Base-by-base conservation (phyloP, 2,113 vertebrate genomes). In the Chunga burmeisteri region DNA sequence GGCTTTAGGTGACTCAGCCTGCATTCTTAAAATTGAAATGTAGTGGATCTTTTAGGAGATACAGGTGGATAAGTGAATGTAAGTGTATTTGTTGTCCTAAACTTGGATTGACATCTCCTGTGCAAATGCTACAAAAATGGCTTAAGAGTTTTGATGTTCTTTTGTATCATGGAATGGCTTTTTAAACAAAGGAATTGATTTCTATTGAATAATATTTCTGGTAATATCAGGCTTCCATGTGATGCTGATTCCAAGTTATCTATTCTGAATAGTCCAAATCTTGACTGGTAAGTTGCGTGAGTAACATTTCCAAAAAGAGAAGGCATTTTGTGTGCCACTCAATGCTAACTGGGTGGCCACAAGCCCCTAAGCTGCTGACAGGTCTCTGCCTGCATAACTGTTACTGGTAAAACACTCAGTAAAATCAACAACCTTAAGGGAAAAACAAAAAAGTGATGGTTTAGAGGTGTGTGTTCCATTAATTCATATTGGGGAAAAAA, bases 1-100 rank as follows among this genome's bases (percentile, higher is more conserved):
- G 92, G 78, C 46, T 88, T 70, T 75, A 88, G 78, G 78, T 96
- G 89, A 95, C 62, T 94, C 89, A 93, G 27, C 42, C 66, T 85
- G 70, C 78, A 82, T 56, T 87, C 89, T 90, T 85, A 73, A 87
- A 94, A 90, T 44, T 80, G 53, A 89, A 91, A 66, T 34, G 47
- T 19, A 77, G 34, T 6, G 4, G 30, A 23, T 58, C 42, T 95
- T 87, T 77, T 22, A 77, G 67, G 56, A 85, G 36, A 82, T 47
- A 67, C 29, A 70, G 70, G 66, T 80, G 42, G 73, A 13, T 47
- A 66, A 89, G 34, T 61, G 61, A 95, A 71, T 36, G 9, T 18
- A 74, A 83, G 20, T 67, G 36, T 62, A 87, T 81, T 84, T 59
- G 65, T 36, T 86, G 61, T 75, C 40, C 40, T 81, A 63, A 92